Percentiles rank a stretch among this genome's conserved stretches.
These are phyloP conservation scores for Gastracanthus pulcherrimus DNA, from an alignment of 2,888 invertebrate species.

Conservation along the genomic window DNA sequence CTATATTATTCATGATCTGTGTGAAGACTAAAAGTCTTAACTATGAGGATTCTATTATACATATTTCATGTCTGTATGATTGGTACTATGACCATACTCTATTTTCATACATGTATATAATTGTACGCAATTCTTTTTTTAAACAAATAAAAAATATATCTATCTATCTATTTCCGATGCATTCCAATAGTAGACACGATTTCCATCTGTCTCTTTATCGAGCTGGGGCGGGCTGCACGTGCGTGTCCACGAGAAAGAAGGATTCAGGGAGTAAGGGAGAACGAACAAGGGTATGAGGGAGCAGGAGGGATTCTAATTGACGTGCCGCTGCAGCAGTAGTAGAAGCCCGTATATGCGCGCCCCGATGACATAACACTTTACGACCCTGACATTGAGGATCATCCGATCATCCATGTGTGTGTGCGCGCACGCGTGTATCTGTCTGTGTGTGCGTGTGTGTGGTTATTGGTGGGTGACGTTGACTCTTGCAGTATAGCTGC, in stretches of 20 bases:
- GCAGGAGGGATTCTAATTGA: constrained; percentile 18
- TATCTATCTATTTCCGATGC: constrained; percentile 38
- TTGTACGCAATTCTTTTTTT: too few species aligned
- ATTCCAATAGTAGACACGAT: too few species aligned
- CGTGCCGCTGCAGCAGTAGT: constrained; percentile 2
- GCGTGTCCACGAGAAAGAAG: background rate
- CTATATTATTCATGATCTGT: too few species aligned
- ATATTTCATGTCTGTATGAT: too few species aligned
- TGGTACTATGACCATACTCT: too few species aligned
- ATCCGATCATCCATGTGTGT: constrained; percentile 34
- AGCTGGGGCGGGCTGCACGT: background rate
- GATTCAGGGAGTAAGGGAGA: too few species aligned
- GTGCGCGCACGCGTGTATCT: too few species aligned
- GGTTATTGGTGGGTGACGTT: background rate
- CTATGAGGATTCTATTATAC: too few species aligned
- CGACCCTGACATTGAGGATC: constrained; percentile 54
- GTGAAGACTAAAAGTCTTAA: too few species aligned
- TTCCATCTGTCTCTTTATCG: background rate
- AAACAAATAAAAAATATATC: too few species aligned
- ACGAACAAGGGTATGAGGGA: background rate
- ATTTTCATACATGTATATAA: too few species aligned
- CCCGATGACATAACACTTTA: constrained; percentile 52
- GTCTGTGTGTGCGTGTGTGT: background rate
- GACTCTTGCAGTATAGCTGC: constrained; percentile 24
- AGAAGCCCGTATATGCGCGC: background rate